Base-by-base conservation (phyloP, 2,113 vertebrate genomes). In the Corythoichthys intestinalis region DNA sequence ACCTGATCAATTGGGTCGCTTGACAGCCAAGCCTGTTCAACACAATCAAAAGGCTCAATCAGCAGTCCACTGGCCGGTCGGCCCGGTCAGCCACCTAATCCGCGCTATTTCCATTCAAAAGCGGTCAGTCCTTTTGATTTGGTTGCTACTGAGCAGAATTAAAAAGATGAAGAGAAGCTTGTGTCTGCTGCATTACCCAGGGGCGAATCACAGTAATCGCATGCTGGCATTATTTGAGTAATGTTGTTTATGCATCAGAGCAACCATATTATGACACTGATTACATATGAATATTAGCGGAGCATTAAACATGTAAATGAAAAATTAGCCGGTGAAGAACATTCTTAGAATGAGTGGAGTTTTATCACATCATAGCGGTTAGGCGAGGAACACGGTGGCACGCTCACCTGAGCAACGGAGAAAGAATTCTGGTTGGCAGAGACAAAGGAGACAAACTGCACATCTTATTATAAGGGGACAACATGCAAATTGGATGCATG, bases 401-500 rank as follows among this genome's bases (percentile, higher is more conserved):
- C 77, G 91, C 91, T 94, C 92, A 91, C 92, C 93, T 91, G 82
- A 89, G 75, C 46, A 88, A 67, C 76, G 89, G 70, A 80, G 91
- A 91, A 83, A 90, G 90, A 84, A 87, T 81, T 92, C 86, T 90
- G 85, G 87, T 73, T 62, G 87, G 79, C 83, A 67, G 84, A 90
- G 89, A 90, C 87, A 93, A 88, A 88, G 81, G 87, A 77, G 90
- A 91, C 86, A 93, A 90, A 86, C 83, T 90, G 91, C 90, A 81
- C 58, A 66, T 73, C 70, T 81, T 67, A 80, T 63, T 60, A 20
- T 59, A 58, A 77, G 73, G 20, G 44, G 76, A 78, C 14, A 44
- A 84, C 75, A 91, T 41, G 90, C 84, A 47, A 65, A 80, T 57
- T 72, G 59, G 49, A 72, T 52, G 37, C 54, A 38, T 78, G 61